phyloP scores from a whole-genome alignment of 2,797 vertebrate genomes.

The Ambastaia sidthimunki region DNA sequence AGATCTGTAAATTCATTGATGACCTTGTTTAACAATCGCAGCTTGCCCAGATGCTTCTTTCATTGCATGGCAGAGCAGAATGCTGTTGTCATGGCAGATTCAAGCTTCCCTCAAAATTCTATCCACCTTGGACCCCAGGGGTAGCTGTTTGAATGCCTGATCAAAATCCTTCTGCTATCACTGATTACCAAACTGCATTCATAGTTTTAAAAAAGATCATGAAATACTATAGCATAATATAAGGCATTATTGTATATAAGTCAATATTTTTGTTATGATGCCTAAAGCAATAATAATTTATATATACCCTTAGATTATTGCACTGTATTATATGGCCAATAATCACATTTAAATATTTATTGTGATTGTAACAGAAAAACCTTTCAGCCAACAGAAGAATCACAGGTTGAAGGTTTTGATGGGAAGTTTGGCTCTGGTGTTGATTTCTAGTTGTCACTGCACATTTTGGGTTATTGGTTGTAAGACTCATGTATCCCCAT shows the following conservation, averaged over 20 bases:
- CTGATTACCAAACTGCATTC: not conserved
- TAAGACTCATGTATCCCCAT: constrained; percentile 90
- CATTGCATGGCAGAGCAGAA: constrained; percentile 70
- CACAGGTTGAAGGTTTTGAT: not conserved
- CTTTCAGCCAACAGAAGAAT: fast-evolving
- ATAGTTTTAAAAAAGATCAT: not conserved
- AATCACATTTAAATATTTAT: too few species aligned
- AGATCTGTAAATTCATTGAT: constrained; percentile 37
- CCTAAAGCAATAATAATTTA: not conserved
- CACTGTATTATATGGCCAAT: too few species aligned
- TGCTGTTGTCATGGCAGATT: constrained; percentile 1
- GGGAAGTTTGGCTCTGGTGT: constrained; percentile 59
- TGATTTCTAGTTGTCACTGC: constrained; percentile 42
- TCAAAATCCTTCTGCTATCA: not conserved
- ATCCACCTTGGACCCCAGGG: not conserved
- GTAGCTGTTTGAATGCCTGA: not conserved
- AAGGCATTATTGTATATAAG: too few species aligned
- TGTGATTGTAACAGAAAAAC: too few species aligned
- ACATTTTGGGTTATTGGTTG: constrained; percentile 80
- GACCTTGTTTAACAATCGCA: constrained; percentile 39
- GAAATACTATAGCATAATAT: too few species aligned
- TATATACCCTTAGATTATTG: not conserved
- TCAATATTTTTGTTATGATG: not conserved
- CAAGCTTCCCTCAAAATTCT: constrained; percentile 3
- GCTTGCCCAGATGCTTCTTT: constrained; percentile 71